phyloP scores from a whole-genome alignment of 2,113 vertebrate species.

The Elephas maximus region DNA sequence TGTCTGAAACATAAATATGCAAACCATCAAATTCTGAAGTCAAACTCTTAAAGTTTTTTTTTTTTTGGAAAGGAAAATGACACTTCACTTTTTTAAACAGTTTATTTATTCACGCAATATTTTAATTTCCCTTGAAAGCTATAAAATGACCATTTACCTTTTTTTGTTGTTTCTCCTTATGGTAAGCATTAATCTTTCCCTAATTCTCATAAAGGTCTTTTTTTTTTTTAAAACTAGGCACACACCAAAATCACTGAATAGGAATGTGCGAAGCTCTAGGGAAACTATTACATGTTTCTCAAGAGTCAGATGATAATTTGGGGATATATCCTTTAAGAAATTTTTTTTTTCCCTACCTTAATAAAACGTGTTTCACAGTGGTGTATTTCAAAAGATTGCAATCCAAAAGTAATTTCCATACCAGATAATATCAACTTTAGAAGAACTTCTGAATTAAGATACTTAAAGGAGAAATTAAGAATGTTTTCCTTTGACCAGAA shows the following conservation, averaged over 20 bases:
- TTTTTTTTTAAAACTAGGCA: conserved; percentile 44
- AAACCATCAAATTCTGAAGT: neutral
- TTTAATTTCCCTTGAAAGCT: conserved; percentile 65
- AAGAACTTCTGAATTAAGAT: conserved; percentile 16
- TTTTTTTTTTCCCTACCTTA: neutral
- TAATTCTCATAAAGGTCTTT: conserved; percentile 41
- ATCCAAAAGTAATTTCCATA: conserved; percentile 31
- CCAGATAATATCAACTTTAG: conserved; percentile 9
- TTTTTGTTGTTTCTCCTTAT: neutral
- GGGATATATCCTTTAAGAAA: neutral
- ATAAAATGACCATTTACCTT: conserved; percentile 68
- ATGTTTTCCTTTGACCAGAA: conserved; percentile 57
- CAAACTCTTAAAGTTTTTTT: neutral
- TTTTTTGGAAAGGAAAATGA: conserved; percentile 74
- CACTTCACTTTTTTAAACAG: conserved; percentile 67
- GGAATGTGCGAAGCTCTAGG: conserved; percentile 57
- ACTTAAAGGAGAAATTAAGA: conserved; percentile 46
- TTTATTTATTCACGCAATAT: conserved; percentile 66
- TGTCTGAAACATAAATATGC: neutral
- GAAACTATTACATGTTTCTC: conserved; percentile 43
- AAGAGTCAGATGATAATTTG: conserved; percentile 44
- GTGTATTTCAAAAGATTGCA: conserved; percentile 34
- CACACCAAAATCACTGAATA: conserved; percentile 48
- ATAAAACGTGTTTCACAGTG: conserved; percentile 51
- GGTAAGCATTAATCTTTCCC: conserved; percentile 23